Base-by-base conservation (phyloP, 2,888 invertebrate genomes). In the Digitonthophagus gazella region DNA sequence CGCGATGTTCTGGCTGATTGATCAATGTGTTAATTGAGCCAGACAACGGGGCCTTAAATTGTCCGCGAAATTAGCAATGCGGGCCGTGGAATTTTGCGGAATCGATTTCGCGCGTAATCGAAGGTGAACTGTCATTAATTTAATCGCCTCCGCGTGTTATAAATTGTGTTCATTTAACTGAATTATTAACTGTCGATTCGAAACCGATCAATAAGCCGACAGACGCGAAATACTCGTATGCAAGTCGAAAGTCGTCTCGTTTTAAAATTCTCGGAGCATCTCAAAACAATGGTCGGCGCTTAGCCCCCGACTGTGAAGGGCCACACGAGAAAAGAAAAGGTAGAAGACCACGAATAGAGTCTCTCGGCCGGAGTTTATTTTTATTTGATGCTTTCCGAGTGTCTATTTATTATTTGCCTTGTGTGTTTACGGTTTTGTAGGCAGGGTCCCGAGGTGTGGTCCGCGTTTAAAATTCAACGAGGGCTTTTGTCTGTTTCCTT, bases 201-300 rank as follows among this genome's bases (percentile, higher is more conserved):
- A 44, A 11, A 8, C 11, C 11, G 28, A 44, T 11, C 28, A 44
- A n/a, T n/a, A n/a, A n/a, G n/a, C n/a, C n/a, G n/a, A n/a, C n/a
- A n/a, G n/a, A n/a, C n/a, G n/a, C n/a, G n/a, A n/a, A n/a, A n/a
- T n/a, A n/a, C n/a, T n/a, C n/a, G n/a, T n/a, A n/a, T n/a, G n/a
- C n/a, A n/a, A n/a, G n/a, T n/a, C n/a, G n/a, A 44, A 5, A 22
- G 22, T 22, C 6, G 8, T 44, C 28, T 44, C 11, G 6, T 44
- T 44, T 76, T 75, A 74, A 75, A 74, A 76, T 76, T 76, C 76
- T 71, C 71, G 65, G 67, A 69, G 72, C 75, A 72, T 74, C 58
- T 65, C 67, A 75, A 76, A 72, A 76, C 76, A 76, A 76, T 76
- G 73, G 76, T 64, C 73, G 70, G 71, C 74, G 72, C 71, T 69